Percentiles rank a stretch among this genome's conserved stretches.
Evolutionary conservation across 2,888 invertebrate genomes (phyloP).

Genomic region (Ichneumoninae sp.): DNA sequence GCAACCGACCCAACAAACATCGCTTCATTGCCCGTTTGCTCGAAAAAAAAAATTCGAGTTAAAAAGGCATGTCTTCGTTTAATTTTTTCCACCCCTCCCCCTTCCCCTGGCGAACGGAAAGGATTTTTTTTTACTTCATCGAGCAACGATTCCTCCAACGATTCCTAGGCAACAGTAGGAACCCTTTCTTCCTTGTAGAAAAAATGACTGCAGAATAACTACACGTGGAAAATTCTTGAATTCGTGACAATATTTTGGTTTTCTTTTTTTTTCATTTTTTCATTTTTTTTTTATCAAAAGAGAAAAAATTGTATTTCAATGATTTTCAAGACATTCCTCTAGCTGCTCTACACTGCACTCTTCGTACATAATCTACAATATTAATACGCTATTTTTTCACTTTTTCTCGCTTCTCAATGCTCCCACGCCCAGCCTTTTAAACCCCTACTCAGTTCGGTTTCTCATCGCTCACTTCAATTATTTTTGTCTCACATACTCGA

Average conservation of each 20-base stretch:
- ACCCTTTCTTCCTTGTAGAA: no score
- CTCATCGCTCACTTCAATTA: conserved; percentile 52
- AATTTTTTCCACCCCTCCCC: no score
- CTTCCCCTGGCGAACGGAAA: no score
- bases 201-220: background rate
- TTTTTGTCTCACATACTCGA: conserved; percentile 17
- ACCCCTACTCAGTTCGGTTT: conserved; percentile 76
- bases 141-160: no score
- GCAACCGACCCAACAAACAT: background rate
- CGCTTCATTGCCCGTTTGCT: no score
- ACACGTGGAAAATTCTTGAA: conserved; percentile 26
- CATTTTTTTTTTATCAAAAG: conserved; percentile 19
- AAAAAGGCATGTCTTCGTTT: no score
- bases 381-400: conserved; percentile 41
- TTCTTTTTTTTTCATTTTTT: background rate
- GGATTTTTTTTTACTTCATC: no score
- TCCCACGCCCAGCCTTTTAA: conserved; percentile 64
- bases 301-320: conserved; percentile 56
- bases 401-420: conserved; percentile 58
- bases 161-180: no score
- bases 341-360: conserved; percentile 43
- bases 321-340: conserved; percentile 47
- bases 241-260: conserved; percentile 4
- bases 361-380: conserved; percentile 43
- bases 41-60: no score